Conservation (phyloP, 2,888 invertebrate genomes). For the Mystacides longicornis region DNA sequence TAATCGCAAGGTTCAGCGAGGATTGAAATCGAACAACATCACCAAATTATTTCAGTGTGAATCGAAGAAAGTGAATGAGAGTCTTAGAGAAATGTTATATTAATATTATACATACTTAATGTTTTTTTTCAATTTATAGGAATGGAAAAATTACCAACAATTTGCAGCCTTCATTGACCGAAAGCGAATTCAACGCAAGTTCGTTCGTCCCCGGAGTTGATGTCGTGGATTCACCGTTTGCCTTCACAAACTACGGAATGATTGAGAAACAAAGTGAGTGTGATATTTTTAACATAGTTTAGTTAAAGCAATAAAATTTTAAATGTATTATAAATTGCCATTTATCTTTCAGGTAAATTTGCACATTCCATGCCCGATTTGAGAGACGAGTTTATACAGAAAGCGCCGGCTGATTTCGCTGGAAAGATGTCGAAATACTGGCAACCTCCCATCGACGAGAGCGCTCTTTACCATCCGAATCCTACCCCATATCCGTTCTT, state of each 20-base stretch:
- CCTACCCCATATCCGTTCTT: slow-evolving; percentile 43
- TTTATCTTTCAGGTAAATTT: slow-evolving; percentile 38
- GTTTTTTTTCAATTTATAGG: slow-evolving; percentile 10
- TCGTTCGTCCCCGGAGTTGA: slow-evolving; percentile 40
- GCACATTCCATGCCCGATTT: slow-evolving; percentile 46
- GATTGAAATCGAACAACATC: too few species aligned
- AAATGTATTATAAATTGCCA: not conserved
- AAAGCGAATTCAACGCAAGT: slow-evolving; percentile 48
- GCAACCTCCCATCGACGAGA: slow-evolving; percentile 38
- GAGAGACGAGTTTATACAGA: slow-evolving; percentile 29
- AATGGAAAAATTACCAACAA: slow-evolving; percentile 34
- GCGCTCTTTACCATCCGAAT: slow-evolving; percentile 38
- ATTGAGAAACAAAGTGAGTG: slow-evolving; percentile 39
- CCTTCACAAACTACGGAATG: slow-evolving; percentile 46
- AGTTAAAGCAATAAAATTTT: not conserved
- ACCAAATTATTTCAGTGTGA: too few species aligned
- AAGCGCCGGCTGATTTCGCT: slow-evolving; percentile 40
- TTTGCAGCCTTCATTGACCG: slow-evolving; percentile 36
- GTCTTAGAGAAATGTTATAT: too few species aligned
- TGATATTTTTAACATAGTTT: not conserved
- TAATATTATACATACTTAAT: too few species aligned
- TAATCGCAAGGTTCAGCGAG: too few species aligned
- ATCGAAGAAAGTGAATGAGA: too few species aligned
- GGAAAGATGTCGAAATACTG: slow-evolving; percentile 34
- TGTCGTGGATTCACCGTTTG: slow-evolving; percentile 32